phyloP scores from a whole-genome alignment of 2,113 vertebrate genomes.

The Taxidea taxus region DNA sequence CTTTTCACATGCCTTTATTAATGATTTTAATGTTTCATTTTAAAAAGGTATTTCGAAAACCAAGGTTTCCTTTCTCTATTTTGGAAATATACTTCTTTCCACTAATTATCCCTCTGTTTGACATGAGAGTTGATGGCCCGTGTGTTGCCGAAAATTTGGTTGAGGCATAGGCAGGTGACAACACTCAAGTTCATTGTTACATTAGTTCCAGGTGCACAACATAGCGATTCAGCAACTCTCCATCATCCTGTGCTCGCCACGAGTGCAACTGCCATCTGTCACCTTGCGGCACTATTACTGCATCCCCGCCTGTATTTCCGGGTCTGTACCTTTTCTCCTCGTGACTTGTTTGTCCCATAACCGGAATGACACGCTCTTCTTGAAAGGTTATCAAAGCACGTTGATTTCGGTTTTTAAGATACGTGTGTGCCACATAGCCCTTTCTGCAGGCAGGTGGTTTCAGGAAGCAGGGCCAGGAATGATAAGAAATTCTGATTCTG shows the following conservation, averaged over 20 bases:
- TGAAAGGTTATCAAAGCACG: neutral
- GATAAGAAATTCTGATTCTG: neutral
- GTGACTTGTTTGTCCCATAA: neutral
- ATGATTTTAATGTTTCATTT: constrained; percentile 17
- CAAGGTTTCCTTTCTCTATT: neutral
- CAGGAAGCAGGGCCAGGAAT: neutral
- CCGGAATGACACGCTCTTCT: neutral
- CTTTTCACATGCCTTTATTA: neutral
- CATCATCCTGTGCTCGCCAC: neutral
- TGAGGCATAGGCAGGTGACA: neutral
- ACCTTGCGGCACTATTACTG: accelerated
- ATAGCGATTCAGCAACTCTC: neutral
- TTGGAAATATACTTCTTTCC: neutral
- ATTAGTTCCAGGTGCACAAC: neutral
- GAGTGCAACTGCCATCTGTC: neutral
- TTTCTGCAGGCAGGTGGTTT: neutral
- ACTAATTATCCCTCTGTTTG: neutral
- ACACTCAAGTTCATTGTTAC: neutral
- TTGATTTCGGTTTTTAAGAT: neutral
- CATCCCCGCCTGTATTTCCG: neutral
- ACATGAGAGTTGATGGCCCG: neutral
- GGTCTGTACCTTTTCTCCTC: neutral
- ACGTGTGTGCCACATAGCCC: no score
- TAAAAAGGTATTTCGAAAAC: neutral
- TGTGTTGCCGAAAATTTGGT: neutral